Base-by-base conservation (phyloP, 2,888 invertebrate genomes). In the Pterobdella sp. region DNA sequence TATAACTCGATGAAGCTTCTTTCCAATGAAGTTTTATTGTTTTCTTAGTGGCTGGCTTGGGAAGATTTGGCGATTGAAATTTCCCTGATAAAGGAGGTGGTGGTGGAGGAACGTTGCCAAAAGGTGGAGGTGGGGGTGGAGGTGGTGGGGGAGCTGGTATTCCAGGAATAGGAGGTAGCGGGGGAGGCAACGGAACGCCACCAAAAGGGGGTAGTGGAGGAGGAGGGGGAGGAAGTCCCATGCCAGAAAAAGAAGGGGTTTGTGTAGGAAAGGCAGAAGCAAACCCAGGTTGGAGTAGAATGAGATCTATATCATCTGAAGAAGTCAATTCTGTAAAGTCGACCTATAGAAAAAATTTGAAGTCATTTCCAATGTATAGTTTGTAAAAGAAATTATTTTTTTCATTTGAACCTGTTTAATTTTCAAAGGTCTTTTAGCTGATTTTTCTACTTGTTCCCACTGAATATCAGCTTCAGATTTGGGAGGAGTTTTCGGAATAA, bases 1-100 rank as follows among this genome's bases (percentile, higher is more conserved):
- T 72, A 70, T 75, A 76, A 63, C 77, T 76, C 1, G 67, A 79
- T 68, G 83, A 81, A 0, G 87, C 85, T 84, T 97, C 94, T 81
- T 92, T 92, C 98, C 98, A 99, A 84, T 98, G 98, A 71, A 98
- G 86, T 84, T 95, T 95, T 22, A 98, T 91, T 34, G 97, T 97
- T 83, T 96, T 83, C 85, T 95, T 95, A 1, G 73, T 73, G 29
- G 79, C 79, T 74, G 85, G 82, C 32, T 29, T 65, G 65, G 32
- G 2, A 65, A 34, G 34, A 29, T 65, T 32, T 34, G 31, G 32
- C 7, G 35, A 4, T 14, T 35, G 60, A 3, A 22, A 26, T 22
- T n/a, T n/a, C 26, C 60, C 60, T 7, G 26, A n/a, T 3, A n/a
- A 22, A 26, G 65, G 70, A 22, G 73, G 72, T 7, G 71, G 74